Base-by-base conservation (phyloP, 1,140 invertebrate genomes). In the Drosophila dunni region DNA sequence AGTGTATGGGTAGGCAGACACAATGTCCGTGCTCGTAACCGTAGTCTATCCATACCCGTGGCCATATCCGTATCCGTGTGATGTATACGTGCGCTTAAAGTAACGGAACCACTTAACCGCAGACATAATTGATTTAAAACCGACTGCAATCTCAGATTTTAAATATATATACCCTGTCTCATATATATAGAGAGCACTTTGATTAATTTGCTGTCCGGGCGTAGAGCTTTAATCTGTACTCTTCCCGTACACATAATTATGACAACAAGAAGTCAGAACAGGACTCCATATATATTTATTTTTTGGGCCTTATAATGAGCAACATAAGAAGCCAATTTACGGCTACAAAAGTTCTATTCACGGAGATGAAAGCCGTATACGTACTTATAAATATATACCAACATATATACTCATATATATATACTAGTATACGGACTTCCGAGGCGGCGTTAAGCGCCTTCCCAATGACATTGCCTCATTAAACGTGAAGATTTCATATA, bases 321-420 rank as follows among this genome's bases (percentile, higher is more conserved):
- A 65, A 44, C 63, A 45, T 56, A 56, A 66, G 63, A 66, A 56
- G 63, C 63, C 51, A 66, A 66, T 66, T 66, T 66, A 66, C 63
- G 56, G 45, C 33, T 51, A 66, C 63, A 56, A 66, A 66, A 66
- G 40, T 66, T 66, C 51, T 44, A 66, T 66, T 56, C 63, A 66
- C 46, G 38, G 63, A 66, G 63, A 66, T 64, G 51, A 66, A 46
- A 66, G 62, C 57, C 56, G 4, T 15, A 48, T 13, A 29, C 40
- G 11, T 33, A 53, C 10, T 11, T 17, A 40, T 10, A 42, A 0
- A 7, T 15, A 15, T n/a, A 36, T 15, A 17, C 7, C 10, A 17
- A 36, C 15, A 3, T 36, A 33, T 33, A 24, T 34, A 36, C 24
- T 24, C 1, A 24, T 24, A 6, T 29, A 5, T 6, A 29, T 29